Percentiles rank a stretch among this genome's conserved stretches.
phyloP scores from a whole-genome alignment of 1,140 invertebrate species.

The Drosophila virilis region DNA sequence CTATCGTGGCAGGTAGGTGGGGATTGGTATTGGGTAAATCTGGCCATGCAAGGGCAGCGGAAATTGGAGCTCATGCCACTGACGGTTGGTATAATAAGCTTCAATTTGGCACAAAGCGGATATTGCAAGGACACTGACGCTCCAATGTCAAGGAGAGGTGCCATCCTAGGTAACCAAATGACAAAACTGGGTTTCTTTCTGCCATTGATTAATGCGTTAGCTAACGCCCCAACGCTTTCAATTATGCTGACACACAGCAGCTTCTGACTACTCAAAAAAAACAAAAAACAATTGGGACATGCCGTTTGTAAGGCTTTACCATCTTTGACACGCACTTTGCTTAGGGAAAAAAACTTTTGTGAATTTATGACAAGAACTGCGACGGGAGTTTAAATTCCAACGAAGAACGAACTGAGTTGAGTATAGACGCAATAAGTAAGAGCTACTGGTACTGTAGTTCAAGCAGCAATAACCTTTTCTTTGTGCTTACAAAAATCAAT shows the following conservation, averaged over 20 bases:
- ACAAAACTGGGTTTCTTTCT: constrained; percentile 22
- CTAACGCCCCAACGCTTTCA: constrained; percentile 62
- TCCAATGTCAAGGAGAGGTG: constrained; percentile 25
- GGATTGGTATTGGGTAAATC: neutral
- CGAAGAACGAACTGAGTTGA: too few species aligned
- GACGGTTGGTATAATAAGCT: constrained; percentile 56
- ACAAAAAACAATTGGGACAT: neutral
- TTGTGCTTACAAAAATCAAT: too few species aligned
- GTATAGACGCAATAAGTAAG: too few species aligned
- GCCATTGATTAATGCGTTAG: constrained; percentile 46
- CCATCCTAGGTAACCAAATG: constrained; percentile 2
- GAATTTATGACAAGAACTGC: constrained; percentile 33
- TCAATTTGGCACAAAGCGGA: constrained; percentile 49
- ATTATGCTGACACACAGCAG: constrained; percentile 43
- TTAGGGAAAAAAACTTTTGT: constrained; percentile 23
- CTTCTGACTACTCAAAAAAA: neutral
- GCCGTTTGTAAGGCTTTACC: neutral
- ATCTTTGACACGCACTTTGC: constrained; percentile 26
- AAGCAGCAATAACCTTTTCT: too few species aligned
- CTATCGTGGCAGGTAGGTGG: constrained; percentile 39
- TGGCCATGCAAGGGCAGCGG: neutral
- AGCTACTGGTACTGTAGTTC: too few species aligned
- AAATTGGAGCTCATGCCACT: constrained; percentile 10
- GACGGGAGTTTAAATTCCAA: too few species aligned
- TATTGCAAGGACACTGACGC: constrained; percentile 30